Evolutionary conservation across 2,888 invertebrate genomes (phyloP).

Genomic region (Masnerella sp.): DNA sequence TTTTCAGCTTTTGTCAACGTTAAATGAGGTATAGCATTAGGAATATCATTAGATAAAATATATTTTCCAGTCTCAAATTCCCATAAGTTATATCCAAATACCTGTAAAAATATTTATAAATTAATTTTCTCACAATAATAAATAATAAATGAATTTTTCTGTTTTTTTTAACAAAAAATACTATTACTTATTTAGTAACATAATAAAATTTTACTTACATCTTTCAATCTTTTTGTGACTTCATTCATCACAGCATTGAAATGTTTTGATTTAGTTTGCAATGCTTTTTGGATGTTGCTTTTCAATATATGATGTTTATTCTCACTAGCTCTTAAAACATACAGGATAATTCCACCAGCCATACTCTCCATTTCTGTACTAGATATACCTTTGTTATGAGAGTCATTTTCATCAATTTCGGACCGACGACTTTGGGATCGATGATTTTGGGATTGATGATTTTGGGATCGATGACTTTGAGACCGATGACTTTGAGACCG

Average conservation of each 20-base stretch:
- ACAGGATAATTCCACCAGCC: constrained; percentile 62
- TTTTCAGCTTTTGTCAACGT: constrained; percentile 66
- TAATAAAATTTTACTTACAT: constrained; percentile 59
- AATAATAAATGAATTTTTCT: not conserved
- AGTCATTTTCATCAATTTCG: too few species aligned
- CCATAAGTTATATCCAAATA: constrained; percentile 79
- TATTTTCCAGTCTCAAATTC: constrained; percentile 74
- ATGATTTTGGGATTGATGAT: too few species aligned
- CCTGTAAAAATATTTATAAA: constrained; percentile 68
- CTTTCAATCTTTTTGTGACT: constrained; percentile 56
- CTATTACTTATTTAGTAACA: not conserved
- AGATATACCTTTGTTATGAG: constrained; percentile 1
- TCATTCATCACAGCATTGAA: constrained; percentile 62
- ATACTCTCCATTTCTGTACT: constrained; percentile 1
- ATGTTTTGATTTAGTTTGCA: constrained; percentile 59
- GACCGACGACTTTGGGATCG: too few species aligned
- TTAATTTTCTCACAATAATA: constrained; percentile 35
- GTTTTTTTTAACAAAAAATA: not conserved
- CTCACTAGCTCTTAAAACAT: constrained; percentile 64
- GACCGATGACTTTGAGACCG: too few species aligned
- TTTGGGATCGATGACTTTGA: too few species aligned
- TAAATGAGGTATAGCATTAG: constrained; percentile 63
- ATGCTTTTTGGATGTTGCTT: constrained; percentile 64
- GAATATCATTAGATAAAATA: constrained; percentile 68
- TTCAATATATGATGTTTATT: constrained; percentile 63